phyloP scores from a whole-genome alignment of 2,797 vertebrate species.

The Melanotaenia pygmaea region DNA sequence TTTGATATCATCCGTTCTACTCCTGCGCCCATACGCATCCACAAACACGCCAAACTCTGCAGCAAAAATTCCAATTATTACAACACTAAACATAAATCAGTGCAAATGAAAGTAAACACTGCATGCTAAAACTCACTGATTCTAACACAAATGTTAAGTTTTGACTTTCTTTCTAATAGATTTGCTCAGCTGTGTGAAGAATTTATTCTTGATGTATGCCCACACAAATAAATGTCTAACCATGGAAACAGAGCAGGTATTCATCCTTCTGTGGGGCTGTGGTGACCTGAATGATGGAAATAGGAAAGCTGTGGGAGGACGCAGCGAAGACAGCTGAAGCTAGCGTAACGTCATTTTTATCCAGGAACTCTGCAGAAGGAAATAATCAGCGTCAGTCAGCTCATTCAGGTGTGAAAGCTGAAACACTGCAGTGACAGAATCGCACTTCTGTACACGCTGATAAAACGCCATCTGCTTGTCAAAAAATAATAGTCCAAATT shows the following conservation, averaged over 20 bases:
- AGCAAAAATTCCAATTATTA: conserved; percentile 11
- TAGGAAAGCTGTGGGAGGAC: conserved; percentile 97
- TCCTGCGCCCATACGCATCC: conserved; percentile 95
- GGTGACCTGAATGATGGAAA: conserved; percentile 97
- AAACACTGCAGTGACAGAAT: conserved; percentile 13
- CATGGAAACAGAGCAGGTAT: conserved; percentile 97
- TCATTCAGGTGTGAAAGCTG: conserved; percentile 17
- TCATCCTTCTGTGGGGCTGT: conserved; percentile 93
- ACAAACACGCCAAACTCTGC: conserved; percentile 98
- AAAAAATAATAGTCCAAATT: conserved; percentile 4
- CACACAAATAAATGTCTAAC: conserved; percentile 70
- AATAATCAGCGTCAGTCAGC: conserved; percentile 13
- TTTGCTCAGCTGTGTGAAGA: background rate
- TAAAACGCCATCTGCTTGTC: conserved; percentile 18
- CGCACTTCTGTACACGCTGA: conserved; percentile 9
- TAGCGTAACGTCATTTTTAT: conserved; percentile 96
- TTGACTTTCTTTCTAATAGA: background rate
- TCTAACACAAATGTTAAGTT: background rate
- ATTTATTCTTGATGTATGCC: background rate
- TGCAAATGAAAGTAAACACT: background rate
- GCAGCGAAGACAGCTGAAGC: conserved; percentile 95
- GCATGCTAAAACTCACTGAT: background rate
- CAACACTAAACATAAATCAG: background rate
- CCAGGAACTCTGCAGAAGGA: conserved; percentile 90
- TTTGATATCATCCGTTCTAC: conserved; percentile 94